Percentiles rank a stretch among this genome's conserved stretches.
phyloP scores from a whole-genome alignment of 2,113 vertebrate genomes.

The Ancistrus triradiatus region DNA sequence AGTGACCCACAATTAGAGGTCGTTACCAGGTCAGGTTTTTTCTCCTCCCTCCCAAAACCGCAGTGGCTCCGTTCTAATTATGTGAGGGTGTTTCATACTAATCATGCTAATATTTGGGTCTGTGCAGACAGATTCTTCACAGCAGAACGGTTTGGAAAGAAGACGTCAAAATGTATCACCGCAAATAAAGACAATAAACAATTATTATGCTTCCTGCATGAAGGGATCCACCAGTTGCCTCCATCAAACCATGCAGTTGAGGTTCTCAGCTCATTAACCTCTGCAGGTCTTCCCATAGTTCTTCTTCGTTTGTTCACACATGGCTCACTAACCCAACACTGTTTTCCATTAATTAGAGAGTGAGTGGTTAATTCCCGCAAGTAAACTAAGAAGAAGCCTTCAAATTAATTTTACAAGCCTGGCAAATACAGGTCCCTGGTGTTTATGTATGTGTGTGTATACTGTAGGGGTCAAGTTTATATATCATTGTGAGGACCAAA shows the following conservation, averaged over 20 bases:
- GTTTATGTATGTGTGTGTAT: too few relatives aligned
- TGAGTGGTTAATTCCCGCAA: conserved; percentile 30
- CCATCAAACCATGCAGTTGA: conserved; percentile 32
- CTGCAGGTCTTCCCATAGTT: conserved; percentile 18
- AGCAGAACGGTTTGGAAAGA: too few relatives aligned
- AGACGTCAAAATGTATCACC: too few relatives aligned
- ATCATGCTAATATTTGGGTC: too few relatives aligned
- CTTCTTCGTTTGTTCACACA: conserved; percentile 23
- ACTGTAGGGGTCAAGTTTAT: too few relatives aligned
- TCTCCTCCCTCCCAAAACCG: conserved; percentile 16
- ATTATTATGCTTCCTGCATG: not conserved
- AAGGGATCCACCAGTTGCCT: conserved; percentile 18
- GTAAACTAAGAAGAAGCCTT: conserved; percentile 21
- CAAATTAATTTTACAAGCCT: conserved; percentile 31
- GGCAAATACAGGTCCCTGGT: conserved; percentile 17
- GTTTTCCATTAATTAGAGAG: conserved; percentile 41
- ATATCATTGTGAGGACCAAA: too few relatives aligned
- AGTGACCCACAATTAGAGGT: conserved; percentile 19
- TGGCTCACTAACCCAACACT: conserved; percentile 38
- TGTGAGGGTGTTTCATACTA: too few relatives aligned
- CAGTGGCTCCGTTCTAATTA: conserved; percentile 26
- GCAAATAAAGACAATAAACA: too few relatives aligned
- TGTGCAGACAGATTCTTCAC: too few relatives aligned
- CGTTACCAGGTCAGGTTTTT: too few relatives aligned
- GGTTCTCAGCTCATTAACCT: conserved; percentile 49